phyloP scores from a whole-genome alignment of 2,113 vertebrate species.

The Apteryx owenii region DNA sequence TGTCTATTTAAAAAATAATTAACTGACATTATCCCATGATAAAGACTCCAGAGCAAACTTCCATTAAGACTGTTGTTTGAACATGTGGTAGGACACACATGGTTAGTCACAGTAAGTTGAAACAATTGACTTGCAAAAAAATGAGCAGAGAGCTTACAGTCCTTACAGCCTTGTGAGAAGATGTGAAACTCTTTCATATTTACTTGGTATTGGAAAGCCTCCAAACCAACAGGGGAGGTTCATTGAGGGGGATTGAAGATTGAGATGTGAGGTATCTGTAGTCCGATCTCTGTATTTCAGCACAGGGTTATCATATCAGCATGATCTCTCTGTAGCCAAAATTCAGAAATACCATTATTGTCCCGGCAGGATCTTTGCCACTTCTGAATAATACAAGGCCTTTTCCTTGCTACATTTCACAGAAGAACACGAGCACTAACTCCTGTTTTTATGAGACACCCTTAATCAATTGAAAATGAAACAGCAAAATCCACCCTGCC shows the following conservation, averaged over 20 bases:
- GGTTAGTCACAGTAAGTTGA: conserved; percentile 4
- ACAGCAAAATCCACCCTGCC: background rate
- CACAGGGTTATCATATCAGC: conserved; percentile 4
- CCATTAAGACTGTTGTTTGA: conserved; percentile 33
- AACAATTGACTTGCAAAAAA: background rate
- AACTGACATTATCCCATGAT: background rate
- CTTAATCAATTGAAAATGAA: conserved; percentile 10
- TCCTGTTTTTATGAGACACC: background rate
- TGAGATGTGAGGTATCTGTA: background rate
- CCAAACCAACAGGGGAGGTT: background rate
- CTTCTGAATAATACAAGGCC: background rate
- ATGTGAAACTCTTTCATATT: background rate
- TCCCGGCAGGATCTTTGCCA: background rate
- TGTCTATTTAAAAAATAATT: conserved; percentile 28
- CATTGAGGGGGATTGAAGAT: background rate
- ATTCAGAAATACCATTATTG: background rate
- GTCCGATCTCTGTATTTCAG: conserved; percentile 20
- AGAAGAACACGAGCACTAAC: background rate
- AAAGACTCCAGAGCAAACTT: conserved; percentile 22
- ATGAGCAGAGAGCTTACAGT: background rate
- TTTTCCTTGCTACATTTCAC: background rate
- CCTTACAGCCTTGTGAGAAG: background rate
- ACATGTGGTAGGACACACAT: conserved; percentile 27
- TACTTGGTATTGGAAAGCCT: background rate
- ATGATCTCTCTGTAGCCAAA: background rate